Evolutionary conservation across 2,797 vertebrate genomes (phyloP).

Genomic region (Crenichthys baileyi): DNA sequence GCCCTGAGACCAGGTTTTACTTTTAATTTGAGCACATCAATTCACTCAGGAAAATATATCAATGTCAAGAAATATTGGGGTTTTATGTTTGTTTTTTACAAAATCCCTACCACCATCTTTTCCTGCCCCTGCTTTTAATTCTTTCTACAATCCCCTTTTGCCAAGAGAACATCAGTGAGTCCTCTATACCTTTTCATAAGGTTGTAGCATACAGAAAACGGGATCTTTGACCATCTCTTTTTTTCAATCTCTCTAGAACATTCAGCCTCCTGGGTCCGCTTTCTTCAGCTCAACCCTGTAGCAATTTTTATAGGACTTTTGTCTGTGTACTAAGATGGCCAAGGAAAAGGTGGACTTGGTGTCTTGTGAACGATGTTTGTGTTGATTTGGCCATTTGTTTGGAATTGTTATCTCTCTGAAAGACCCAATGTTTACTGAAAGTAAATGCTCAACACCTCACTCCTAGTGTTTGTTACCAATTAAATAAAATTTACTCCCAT

Average conservation of each 20-base stretch:
- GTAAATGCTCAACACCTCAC: no score
- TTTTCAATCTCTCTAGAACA: not conserved
- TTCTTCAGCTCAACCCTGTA: not conserved
- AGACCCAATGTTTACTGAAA: not conserved
- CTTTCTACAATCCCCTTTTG: not conserved
- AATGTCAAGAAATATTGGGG: no score
- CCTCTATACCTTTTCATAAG: no score
- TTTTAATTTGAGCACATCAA: not conserved
- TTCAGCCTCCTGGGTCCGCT: not conserved
- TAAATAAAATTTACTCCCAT: not conserved
- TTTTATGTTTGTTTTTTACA: no score
- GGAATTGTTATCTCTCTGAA: not conserved
- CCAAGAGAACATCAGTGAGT: not conserved
- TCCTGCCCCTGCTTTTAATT: not conserved
- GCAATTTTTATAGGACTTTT: not conserved
- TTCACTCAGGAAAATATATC: no score
- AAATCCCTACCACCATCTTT: not conserved
- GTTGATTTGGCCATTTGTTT: no score
- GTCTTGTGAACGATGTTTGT: not conserved
- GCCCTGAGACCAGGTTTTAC: constrained; percentile 38
- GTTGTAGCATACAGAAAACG: no score
- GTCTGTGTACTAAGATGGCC: not conserved
- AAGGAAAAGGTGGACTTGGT: not conserved
- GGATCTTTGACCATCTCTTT: no score
- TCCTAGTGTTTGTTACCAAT: not conserved